phyloP scores from a whole-genome alignment of 2,113 vertebrate species.

The Otolemur garnettii region DNA sequence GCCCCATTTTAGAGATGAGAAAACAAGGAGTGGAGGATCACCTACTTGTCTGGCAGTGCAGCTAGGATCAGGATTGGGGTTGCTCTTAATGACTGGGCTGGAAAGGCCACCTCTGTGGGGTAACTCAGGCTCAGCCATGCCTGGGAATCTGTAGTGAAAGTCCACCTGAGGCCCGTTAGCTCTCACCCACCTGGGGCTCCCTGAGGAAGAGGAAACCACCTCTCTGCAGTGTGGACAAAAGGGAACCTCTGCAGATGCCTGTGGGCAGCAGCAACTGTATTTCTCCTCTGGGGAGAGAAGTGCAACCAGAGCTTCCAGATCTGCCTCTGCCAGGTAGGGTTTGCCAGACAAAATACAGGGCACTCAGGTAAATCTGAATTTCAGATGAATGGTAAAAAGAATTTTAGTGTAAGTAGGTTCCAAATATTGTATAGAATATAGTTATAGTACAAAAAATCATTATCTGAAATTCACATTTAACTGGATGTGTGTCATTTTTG shows the following conservation, averaged over 20 bases:
- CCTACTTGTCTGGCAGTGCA: background rate
- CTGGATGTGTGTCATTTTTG: background rate
- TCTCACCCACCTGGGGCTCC: background rate
- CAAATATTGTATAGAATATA: background rate
- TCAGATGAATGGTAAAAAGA: background rate
- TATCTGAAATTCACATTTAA: constrained; percentile 49
- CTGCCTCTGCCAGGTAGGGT: background rate
- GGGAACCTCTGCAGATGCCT: background rate
- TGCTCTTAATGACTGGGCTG: background rate
- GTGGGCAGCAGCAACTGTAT: background rate
- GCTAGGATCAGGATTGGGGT: background rate
- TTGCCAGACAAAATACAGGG: background rate
- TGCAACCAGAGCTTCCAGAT: background rate
- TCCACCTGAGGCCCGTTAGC: background rate
- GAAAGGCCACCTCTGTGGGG: background rate
- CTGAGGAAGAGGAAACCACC: background rate
- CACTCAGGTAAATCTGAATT: background rate
- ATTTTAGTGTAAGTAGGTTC: background rate
- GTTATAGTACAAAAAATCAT: background rate
- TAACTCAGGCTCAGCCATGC: background rate
- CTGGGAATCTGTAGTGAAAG: background rate
- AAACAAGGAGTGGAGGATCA: background rate
- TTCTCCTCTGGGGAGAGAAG: background rate
- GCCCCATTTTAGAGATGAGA: background rate
- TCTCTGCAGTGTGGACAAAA: background rate